Base-by-base conservation (phyloP, 1,140 invertebrate genomes). In the Drosophila nigromelanica region DNA sequence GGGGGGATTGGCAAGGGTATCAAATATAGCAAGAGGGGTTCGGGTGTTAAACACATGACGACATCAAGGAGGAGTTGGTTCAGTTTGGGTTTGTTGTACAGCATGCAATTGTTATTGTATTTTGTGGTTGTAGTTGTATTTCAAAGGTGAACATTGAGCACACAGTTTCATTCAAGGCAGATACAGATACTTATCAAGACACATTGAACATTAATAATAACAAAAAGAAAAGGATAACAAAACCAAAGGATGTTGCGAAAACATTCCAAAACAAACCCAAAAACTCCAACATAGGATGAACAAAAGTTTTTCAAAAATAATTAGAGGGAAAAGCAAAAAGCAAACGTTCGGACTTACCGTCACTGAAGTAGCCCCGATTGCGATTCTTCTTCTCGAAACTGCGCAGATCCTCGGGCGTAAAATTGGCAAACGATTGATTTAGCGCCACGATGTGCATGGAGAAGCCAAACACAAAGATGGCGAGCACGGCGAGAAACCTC, bases 401-500 rank as follows among this genome's bases (percentile, higher is more conserved):
- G 80, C 93, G 68, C 48, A 93, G 92, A 90, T 95, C 93, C 76
- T 93, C 87, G 4, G 92, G 90, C 39, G 93, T 92, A 43, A 91
- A 92, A 91, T 95, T 96, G 81, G 94, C 93, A 91, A 98, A 97
- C 0, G 98, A 97, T 90, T 99, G 98, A 94, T 99, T 99, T 33
- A 99, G 93, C 1, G 98, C 98, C 11, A 98, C 97, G 48, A 99
- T 96, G 85, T 99, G 97, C 95, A 99, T 97, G 0, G 98, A 99
- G 92, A 99, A 99, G 48, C 99, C 99, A 91, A 98, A 96, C 72
- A 99, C 97, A 93, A 99, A 99, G 92, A 99, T 99, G 12, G 97
- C 95, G 82, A 99, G 93, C 7, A 99, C 98, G 21, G 98, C 98
- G 60, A 99, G 93, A 93, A 99, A 99, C 73, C 98, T 94, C 5